Evolutionary conservation across 2,888 invertebrate genomes (phyloP).

Genomic region (Diplolepis rosae): DNA sequence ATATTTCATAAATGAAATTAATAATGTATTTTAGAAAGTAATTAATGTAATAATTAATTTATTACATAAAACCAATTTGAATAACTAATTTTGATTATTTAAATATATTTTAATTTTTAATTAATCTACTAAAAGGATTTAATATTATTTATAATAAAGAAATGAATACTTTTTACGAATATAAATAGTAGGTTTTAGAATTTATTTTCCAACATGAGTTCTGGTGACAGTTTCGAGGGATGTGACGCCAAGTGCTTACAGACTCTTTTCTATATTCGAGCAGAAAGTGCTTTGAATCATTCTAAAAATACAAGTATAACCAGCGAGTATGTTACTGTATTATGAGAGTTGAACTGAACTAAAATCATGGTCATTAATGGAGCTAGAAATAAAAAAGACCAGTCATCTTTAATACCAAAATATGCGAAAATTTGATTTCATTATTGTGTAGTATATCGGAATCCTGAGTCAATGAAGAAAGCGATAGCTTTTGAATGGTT

Average conservation of each 20-base stretch:
- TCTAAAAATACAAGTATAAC: slow-evolving; percentile 30
- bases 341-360: slow-evolving; percentile 17
- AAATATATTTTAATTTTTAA: background rate
- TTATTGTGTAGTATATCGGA: background rate
- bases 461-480: too few relatives aligned
- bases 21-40: too few relatives aligned
- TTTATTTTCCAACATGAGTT: background rate
- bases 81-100: too few relatives aligned
- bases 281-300: slow-evolving; percentile 23
- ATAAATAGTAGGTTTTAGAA: too few relatives aligned
- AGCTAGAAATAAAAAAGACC: background rate
- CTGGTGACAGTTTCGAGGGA: background rate
- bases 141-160: too few relatives aligned
- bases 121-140: too few relatives aligned
- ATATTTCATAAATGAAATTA: background rate
- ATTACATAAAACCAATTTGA: too few relatives aligned
- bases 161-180: too few relatives aligned
- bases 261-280: slow-evolving; percentile 12
- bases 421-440: background rate
- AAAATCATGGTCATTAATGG: slow-evolving; percentile 15
- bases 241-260: slow-evolving; percentile 6
- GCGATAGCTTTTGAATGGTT: too few relatives aligned
- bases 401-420: background rate
- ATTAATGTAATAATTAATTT: too few relatives aligned
- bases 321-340: slow-evolving; percentile 11